These are phyloP conservation scores for Apodemus sylvaticus DNA, from an alignment of 2,113 vertebrate species.

Conservation along the genomic window DNA sequence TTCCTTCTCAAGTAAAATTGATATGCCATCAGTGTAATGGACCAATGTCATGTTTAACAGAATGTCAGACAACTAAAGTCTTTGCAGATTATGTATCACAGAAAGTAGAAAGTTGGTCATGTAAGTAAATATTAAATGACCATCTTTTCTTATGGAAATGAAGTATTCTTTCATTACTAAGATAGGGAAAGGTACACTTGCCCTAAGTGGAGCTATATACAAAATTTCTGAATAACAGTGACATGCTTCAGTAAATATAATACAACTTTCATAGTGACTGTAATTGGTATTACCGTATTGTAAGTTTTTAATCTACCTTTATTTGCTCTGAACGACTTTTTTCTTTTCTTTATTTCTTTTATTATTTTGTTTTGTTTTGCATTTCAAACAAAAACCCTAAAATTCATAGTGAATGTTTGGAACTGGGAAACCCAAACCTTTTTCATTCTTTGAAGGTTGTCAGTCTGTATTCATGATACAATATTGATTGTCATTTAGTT, in stretches of 20 bases:
- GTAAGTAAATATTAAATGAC: neutral
- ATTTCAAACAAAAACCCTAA: neutral
- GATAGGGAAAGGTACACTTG: neutral
- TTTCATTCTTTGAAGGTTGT: neutral
- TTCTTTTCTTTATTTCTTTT: neutral
- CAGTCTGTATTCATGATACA: neutral
- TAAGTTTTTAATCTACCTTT: neutral
- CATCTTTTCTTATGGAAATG: neutral
- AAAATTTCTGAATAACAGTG: neutral
- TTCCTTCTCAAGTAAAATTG: neutral
- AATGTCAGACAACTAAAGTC: neutral
- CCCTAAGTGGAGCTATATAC: neutral
- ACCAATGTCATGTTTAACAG: neutral
- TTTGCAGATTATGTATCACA: neutral
- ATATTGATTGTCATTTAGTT: neutral
- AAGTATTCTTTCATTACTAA: neutral
- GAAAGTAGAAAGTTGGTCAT: neutral
- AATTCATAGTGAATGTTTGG: neutral
- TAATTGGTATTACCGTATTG: neutral
- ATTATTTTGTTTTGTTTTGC: too few species aligned
- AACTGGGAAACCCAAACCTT: neutral
- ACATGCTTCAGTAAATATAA: neutral
- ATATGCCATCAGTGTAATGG: neutral
- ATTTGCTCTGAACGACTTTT: neutral
- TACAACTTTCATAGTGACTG: neutral